phyloP scores from a whole-genome alignment of 2,888 invertebrate species.

The Oligia fasciuncula region DNA sequence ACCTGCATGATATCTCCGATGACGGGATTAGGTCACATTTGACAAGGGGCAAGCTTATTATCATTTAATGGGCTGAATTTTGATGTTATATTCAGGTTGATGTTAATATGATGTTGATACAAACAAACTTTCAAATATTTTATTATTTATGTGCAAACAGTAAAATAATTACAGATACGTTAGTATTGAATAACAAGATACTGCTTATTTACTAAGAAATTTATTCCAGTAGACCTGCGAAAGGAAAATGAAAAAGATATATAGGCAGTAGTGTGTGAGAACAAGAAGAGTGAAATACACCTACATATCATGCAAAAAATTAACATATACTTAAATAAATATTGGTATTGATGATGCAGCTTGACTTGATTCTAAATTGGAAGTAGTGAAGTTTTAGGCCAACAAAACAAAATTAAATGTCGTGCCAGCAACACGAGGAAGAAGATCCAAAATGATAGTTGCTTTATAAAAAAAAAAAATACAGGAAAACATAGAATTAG shows the following conservation, averaged over 20 bases:
- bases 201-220: neutral
- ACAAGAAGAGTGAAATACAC: neutral
- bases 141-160: no score
- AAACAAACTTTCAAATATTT: neutral
- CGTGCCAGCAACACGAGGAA: neutral
- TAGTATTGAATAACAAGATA: neutral
- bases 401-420: no score
- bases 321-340: neutral
- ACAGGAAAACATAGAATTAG: no score
- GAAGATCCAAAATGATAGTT: neutral
- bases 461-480: no score
- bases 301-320: neutral
- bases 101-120: neutral
- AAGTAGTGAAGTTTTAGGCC: neutral
- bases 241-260: neutral
- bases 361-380: neutral
- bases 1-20: slow-evolving; percentile 22
- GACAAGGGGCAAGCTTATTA: slow-evolving; percentile 7
- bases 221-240: neutral
- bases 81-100: neutral
- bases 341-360: no score
- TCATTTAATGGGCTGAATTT: neutral
- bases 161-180: no score
- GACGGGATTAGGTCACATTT: slow-evolving; percentile 31
- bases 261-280: neutral